These are phyloP conservation scores for Centruroides vittatus DNA, from an alignment of 1,140 invertebrate genomes.

Conservation along the genomic window DNA sequence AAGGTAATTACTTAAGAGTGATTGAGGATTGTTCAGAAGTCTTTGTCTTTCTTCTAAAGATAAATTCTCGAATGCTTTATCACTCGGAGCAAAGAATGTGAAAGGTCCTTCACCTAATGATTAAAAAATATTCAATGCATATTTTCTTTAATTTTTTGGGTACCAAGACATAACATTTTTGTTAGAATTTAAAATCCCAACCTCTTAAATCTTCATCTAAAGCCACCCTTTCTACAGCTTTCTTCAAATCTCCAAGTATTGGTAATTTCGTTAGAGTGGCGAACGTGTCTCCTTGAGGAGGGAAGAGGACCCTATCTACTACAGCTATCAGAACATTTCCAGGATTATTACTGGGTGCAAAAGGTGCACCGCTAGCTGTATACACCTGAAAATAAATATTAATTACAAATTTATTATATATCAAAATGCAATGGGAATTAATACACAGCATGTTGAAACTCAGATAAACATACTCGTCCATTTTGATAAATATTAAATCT, in stretches of 20 bases:
- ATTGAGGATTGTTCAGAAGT: conserved; percentile 5
- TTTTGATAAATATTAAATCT: conserved; percentile 25
- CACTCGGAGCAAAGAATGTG: conserved; percentile 27
- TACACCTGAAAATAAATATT: too few species aligned
- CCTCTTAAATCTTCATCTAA: conserved; percentile 14
- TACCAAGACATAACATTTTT: too few species aligned
- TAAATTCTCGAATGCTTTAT: conserved; percentile 25
- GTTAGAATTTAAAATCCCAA: conserved; percentile 1
- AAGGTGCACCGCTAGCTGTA: too few species aligned
- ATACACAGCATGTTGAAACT: too few species aligned
- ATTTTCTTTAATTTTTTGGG: neutral
- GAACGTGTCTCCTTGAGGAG: conserved; percentile 25
- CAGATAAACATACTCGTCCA: conserved; percentile 11
- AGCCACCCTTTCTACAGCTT: conserved; percentile 14
- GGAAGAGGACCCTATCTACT: conserved; percentile 28
- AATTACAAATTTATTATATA: too few species aligned
- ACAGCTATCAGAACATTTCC: conserved; percentile 27
- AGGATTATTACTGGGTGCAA: too few species aligned
- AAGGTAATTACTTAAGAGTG: conserved; percentile 8
- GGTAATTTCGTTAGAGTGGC: conserved; percentile 21
- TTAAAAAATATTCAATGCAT: too few species aligned
- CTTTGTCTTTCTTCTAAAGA: conserved; percentile 4
- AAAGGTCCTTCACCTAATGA: conserved; percentile 20
- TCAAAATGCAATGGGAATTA: too few species aligned
- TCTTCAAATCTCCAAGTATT: conserved; percentile 18